A percentile compares a stretch with the other conserved stretches of the same genome.
These are phyloP conservation scores for Neogobius melanostomus DNA, from an alignment of 2,113 vertebrate species.

Conservation along the genomic window DNA sequence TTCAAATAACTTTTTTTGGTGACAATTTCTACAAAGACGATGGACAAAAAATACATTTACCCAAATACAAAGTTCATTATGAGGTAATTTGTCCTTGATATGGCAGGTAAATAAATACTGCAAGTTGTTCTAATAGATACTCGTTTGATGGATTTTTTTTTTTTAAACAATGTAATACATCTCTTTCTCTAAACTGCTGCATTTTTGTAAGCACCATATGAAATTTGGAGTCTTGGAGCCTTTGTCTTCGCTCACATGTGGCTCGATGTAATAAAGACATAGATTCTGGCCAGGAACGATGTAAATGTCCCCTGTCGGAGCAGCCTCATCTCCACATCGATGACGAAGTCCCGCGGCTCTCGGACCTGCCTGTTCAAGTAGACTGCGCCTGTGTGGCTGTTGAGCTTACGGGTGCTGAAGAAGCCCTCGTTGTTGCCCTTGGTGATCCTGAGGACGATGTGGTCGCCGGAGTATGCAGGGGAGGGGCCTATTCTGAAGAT, in stretches of 20 bases:
- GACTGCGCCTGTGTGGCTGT: conserved; percentile 86
- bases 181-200: not conserved
- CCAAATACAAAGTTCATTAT: not conserved
- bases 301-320: conserved; percentile 87
- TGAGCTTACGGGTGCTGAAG: conserved; percentile 87
- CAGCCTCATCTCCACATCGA: conserved; percentile 95
- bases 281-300: conserved; percentile 88
- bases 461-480: conserved; percentile 86
- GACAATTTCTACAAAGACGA: too few species aligned
- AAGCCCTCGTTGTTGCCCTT: conserved; percentile 87
- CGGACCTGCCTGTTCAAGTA: conserved; percentile 83
- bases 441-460: conserved; percentile 83
- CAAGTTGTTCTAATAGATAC: not conserved
- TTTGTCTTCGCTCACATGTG: conserved; percentile 50
- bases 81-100: not conserved
- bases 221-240: conserved; percentile 27
- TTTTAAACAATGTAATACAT: too few species aligned
- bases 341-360: conserved; percentile 85
- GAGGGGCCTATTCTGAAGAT: conserved; percentile 94
- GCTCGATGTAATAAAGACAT: conserved; percentile 88
- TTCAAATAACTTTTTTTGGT: not conserved
- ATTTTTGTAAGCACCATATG: conserved; percentile 55
- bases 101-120: too few species aligned
- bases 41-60: not conserved
- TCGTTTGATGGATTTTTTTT: not conserved